Base-by-base conservation (phyloP, 2,113 vertebrate genomes). In the Hippopotamus amphibius region DNA sequence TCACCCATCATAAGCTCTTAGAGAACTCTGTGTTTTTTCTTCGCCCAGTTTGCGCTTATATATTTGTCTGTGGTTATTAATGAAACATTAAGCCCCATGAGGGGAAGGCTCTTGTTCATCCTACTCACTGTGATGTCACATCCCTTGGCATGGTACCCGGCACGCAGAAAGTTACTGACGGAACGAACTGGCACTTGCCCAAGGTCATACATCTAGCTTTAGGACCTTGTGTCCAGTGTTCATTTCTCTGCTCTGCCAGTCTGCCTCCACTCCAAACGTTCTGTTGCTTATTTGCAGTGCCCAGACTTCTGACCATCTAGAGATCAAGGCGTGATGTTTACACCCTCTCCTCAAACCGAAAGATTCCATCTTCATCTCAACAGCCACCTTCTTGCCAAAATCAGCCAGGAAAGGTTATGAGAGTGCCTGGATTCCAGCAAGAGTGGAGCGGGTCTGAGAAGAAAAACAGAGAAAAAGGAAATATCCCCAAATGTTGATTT, bases 381-480 rank as follows among this genome's bases (percentile, higher is more conserved):
- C 46, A 74, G 74, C 30, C 79, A 90, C n/a, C 46, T 72, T 96
- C 77, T 83, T 92, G 96, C 97, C 92, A 97, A 97, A 98, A 97
- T 95, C 97, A 97, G 91, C 94, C 71, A 15, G 79, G 50, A 74
- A 91, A 94, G 69, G 82, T 92, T 95, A 93, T 89, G 48, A 81
- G 93, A 96, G 89, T 94, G 91, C 68, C 96, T 92, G 84, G 82
- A 96, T 97, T 95, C 96, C 92, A 82, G 92, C 48, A 97, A 96
- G 74, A 87, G 26, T 72, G 68, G 74, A 87, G 66, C 59, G 46
- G 84, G 86, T 66, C 69, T 71, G 86, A 90, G 89, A 93, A 95
- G 93, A 76, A 96, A 97, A 97, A 96, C 94, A 94, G 81, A 88
- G 69, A 87, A 90, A 76, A 96, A 90, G 87, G 92, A 89, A 88